Conservation (phyloP, 2,113 vertebrate genomes). For the Leptodactylus fuscus region DNA sequence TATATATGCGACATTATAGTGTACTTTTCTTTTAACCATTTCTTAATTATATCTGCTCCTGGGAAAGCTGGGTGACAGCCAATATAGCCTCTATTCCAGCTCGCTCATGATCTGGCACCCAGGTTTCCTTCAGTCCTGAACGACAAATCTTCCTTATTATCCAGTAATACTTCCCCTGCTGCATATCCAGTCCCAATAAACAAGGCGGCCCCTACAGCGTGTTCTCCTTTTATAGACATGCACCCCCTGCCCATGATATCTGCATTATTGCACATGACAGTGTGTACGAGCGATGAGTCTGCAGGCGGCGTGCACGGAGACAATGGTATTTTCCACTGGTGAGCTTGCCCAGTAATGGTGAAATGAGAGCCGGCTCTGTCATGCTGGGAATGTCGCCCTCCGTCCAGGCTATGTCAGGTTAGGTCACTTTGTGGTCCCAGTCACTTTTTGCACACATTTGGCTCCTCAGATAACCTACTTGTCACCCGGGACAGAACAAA, state of each 20-base stretch:
- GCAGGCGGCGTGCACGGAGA: background rate
- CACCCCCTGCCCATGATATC: too few species aligned
- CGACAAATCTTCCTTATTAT: background rate
- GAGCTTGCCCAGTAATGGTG: background rate
- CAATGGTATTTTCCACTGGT: constrained; percentile 51
- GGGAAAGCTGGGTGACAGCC: too few species aligned
- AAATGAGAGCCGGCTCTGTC: background rate
- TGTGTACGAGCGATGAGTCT: too few species aligned
- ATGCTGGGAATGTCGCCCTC: constrained; percentile 1
- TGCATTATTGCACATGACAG: background rate
- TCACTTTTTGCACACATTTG: constrained; percentile 47
- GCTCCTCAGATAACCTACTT: background rate
- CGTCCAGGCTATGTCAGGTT: background rate
- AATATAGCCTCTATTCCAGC: too few species aligned
- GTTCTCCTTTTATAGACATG: constrained; percentile 30
- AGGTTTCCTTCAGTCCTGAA: background rate
- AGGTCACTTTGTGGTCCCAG: constrained; percentile 23
- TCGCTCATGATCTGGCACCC: background rate
- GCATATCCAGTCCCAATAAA: background rate
- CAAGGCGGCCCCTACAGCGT: too few species aligned
- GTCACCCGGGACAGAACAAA: background rate
- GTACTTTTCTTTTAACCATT: too few species aligned
- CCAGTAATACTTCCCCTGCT: background rate
- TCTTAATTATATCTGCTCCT: too few species aligned
- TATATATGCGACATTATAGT: too few species aligned